These are phyloP conservation scores for Spilarctia lutea DNA, from an alignment of 2,888 invertebrate species.

Conservation along the genomic window DNA sequence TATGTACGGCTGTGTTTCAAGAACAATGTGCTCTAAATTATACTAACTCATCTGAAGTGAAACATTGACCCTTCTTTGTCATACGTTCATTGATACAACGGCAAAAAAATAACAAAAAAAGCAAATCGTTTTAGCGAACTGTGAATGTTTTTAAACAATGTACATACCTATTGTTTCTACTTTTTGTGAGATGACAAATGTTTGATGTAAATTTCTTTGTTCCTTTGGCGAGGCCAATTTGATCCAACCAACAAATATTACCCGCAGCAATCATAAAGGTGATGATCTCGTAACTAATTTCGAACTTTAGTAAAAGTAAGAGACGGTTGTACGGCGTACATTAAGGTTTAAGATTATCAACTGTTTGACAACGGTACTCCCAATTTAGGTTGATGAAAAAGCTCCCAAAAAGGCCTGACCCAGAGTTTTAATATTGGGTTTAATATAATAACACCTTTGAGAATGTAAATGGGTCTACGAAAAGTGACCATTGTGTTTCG, in stretches of 20 bases:
- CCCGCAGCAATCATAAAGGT: neutral
- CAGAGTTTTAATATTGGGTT: neutral
- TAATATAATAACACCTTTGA: neutral
- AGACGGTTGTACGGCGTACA: too few relatives aligned
- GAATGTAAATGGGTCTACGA: neutral
- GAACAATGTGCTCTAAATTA: slow-evolving; percentile 36
- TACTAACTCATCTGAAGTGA: slow-evolving; percentile 43
- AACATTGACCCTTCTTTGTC: slow-evolving; percentile 44
- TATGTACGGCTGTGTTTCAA: slow-evolving; percentile 21
- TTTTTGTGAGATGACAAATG: neutral
- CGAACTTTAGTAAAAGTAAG: neutral
- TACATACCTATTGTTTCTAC: neutral
- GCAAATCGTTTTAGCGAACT: neutral
- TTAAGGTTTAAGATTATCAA: neutral
- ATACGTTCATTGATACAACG: slow-evolving; percentile 7
- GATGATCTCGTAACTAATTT: neutral
- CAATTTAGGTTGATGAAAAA: too few relatives aligned
- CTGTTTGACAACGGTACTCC: neutral
- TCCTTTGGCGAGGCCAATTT: neutral
- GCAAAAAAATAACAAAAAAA: neutral
- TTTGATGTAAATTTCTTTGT: neutral
- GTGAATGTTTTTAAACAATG: slow-evolving; percentile 1
- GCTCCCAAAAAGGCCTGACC: neutral
- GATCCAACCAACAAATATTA: neutral
- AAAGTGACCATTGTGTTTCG: neutral